Base-by-base conservation (phyloP, 1,140 invertebrate species). In the Hydropsyche tenuis region DNA sequence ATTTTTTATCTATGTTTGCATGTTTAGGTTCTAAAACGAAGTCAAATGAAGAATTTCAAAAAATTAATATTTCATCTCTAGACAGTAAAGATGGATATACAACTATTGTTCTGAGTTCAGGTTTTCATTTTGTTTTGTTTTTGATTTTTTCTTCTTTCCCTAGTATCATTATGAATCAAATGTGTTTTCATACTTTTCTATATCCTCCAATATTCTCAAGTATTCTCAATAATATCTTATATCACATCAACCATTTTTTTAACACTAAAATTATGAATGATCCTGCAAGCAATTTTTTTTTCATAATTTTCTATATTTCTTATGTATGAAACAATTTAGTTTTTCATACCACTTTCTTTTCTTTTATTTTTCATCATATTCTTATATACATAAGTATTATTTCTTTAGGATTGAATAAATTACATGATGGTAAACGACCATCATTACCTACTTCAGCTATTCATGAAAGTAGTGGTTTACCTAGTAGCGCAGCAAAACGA, bases 71-170 rank as follows among this genome's bases (percentile, higher is more conserved):
- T 0, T 81, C 85, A 1, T 86, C 87, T 0, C 81, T 83, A 20
- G 88, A 85, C 64, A 86, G 89, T 14, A 90, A 90, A 76, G 90
- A 91, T 69, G 88, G 87, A 46, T 92, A 89, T 78, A 91, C 90
- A 1, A 90, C 90, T 0, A 87, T 91, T 43, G 89, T 89, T 72
- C 84, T 92, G 9, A 90, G 87, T 72, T 86, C 89, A 70, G 89
- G 89, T 78, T 82, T 84, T 16, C 85, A 84, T 69, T 66, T 75
- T 64, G 11, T 14, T 73, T 69, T 45, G 20, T 23, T 27, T 56
- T 30, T 23, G 16, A n/a, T 23, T 51, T 37, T 37, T 37, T 37
- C 30, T 37, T 37, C 3, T 3, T 37, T 37, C 9, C 3, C 9
- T 37, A 4, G 30, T n/a, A 37, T 37, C 3, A 4, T 37, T 37